Evolutionary conservation across 2,888 invertebrate genomes (phyloP).

Genomic region (Hydriomena furcata): DNA sequence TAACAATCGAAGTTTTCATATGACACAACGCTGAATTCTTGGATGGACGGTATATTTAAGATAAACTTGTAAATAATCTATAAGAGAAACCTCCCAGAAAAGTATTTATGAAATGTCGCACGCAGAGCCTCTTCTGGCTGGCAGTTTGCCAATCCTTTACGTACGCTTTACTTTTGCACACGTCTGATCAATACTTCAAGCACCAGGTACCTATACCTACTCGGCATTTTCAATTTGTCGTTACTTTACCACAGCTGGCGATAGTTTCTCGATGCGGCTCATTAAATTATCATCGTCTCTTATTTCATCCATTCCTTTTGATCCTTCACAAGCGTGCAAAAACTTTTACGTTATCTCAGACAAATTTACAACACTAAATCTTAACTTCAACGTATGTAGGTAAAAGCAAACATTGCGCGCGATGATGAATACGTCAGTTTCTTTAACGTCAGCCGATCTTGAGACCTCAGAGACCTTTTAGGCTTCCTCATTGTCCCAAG

Average conservation of each 20-base stretch:
- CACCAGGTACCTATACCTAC: slow-evolving; percentile 26
- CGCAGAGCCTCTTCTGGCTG: slow-evolving; percentile 25
- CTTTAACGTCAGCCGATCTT: slow-evolving; percentile 13
- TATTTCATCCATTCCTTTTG: slow-evolving; percentile 4
- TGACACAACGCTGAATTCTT: background rate
- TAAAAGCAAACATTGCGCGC: background rate
- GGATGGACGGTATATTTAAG: background rate
- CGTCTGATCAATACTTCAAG: slow-evolving; percentile 32
- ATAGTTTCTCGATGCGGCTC: slow-evolving; percentile 12
- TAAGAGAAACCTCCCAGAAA: slow-evolving; percentile 1
- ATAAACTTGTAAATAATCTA: slow-evolving; percentile 1
- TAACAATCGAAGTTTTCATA: background rate
- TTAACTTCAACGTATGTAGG: background rate
- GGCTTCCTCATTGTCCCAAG: slow-evolving; percentile 18
- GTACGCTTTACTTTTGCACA: slow-evolving; percentile 24
- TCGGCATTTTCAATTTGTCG: slow-evolving; percentile 16
- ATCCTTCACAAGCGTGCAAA: background rate
- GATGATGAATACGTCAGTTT: slow-evolving; percentile 4
- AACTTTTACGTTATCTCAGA: background rate
- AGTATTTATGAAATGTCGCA: slow-evolving; percentile 29
- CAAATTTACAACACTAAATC: background rate
- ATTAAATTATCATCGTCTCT: slow-evolving; percentile 1
- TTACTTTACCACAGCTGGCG: slow-evolving; percentile 6
- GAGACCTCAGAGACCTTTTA: slow-evolving; percentile 11
- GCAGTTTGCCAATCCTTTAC: slow-evolving; percentile 31